Conservation (phyloP, 2,797 vertebrate genomes). For the Pipistrellus nathusii region DNA sequence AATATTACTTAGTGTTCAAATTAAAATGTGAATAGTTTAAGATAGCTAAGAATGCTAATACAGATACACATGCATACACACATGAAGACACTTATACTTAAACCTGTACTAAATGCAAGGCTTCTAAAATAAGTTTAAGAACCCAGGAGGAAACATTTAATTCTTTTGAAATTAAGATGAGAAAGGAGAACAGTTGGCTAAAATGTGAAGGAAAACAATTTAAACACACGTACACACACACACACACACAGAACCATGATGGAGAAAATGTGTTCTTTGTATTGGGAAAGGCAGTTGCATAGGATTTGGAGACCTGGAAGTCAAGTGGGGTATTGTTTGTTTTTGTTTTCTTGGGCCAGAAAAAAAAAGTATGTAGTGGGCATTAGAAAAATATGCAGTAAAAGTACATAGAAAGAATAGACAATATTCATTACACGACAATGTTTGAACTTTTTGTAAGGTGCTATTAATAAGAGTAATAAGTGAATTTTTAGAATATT, state of each 20-base stretch:
- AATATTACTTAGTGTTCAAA: slow-evolving; percentile 24
- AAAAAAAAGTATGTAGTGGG: neutral
- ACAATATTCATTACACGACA: neutral
- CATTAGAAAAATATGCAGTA: neutral
- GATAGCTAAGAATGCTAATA: neutral
- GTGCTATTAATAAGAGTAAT: neutral
- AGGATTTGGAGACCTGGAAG: neutral
- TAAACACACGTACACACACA: neutral
- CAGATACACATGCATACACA: neutral
- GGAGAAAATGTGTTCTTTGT: neutral
- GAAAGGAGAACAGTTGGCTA: neutral
- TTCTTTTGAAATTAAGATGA: neutral
- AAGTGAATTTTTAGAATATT: neutral
- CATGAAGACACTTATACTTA: neutral
- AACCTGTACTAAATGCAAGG: neutral
- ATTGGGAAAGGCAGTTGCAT: neutral
- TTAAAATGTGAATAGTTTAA: neutral
- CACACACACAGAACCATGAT: neutral
- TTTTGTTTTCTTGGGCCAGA: neutral
- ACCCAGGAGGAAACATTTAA: neutral
- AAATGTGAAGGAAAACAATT: slow-evolving; percentile 8
- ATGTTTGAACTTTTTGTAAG: neutral
- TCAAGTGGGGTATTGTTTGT: neutral
- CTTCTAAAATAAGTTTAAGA: neutral
- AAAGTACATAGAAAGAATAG: neutral